Conservation (phyloP, 2,797 vertebrate genomes). For the Apodemus agrarius region DNA sequence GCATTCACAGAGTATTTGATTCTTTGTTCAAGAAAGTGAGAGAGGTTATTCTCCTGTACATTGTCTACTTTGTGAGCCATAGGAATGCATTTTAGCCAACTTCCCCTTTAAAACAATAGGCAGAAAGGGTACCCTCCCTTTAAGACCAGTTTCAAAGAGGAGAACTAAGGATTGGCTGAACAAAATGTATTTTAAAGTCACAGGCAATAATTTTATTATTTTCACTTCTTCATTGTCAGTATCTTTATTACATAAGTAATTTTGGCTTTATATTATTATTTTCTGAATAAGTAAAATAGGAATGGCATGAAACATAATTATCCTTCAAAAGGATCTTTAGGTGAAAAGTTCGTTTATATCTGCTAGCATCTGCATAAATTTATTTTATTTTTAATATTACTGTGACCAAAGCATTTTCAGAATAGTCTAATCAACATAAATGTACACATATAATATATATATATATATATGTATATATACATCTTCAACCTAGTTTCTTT, state of each 20-base stretch:
- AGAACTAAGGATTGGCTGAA: neutral
- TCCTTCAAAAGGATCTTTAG: slow-evolving; percentile 36
- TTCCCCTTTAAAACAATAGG: neutral
- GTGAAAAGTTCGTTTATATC: slow-evolving; percentile 6
- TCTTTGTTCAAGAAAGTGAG: slow-evolving; percentile 21
- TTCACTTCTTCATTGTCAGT: neutral
- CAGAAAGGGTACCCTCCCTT: neutral
- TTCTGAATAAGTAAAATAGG: neutral
- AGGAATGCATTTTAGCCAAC: neutral
- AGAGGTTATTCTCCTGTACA: neutral
- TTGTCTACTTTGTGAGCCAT: slow-evolving; percentile 32
- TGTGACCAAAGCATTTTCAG: neutral
- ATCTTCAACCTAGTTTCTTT: neutral
- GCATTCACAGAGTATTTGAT: neutral
- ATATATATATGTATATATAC: neutral
- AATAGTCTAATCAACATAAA: slow-evolving; percentile 4
- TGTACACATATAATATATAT: neutral
- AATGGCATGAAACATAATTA: slow-evolving; percentile 1
- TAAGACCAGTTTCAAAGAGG: neutral
- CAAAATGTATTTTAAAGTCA: slow-evolving; percentile 30
- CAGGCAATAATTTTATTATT: slow-evolving; percentile 4
- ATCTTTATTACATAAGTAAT: slow-evolving; percentile 18
- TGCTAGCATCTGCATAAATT: slow-evolving; percentile 17
- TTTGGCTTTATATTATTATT: slow-evolving; percentile 17
- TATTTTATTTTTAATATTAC: slow-evolving; percentile 44